Percentiles rank a stretch among this genome's conserved stretches.
These are phyloP conservation scores for Paralvinella palmiformis DNA, from an alignment of 1,140 invertebrate genomes.

Conservation along the genomic window DNA sequence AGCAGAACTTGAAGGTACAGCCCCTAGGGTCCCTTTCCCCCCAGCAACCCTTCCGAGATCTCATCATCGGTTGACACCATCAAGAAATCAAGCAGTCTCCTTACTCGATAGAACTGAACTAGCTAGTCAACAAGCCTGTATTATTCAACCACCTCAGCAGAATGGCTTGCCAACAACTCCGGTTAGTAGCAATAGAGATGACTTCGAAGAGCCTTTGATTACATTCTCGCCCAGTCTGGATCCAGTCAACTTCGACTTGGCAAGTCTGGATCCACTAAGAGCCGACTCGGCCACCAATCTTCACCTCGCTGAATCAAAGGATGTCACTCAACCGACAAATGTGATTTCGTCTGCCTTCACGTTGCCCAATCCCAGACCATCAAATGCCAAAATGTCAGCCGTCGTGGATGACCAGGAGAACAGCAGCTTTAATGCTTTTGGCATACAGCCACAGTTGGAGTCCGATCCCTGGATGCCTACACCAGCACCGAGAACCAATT, in stretches of 20 bases:
- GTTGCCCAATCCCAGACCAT: not conserved
- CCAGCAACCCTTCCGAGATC: not conserved
- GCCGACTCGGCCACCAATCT: not conserved
- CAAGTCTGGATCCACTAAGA: constrained; percentile 1
- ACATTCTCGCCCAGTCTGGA: not conserved
- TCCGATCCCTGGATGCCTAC: not conserved
- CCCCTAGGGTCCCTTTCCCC: too few relatives aligned
- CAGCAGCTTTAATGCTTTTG: not conserved
- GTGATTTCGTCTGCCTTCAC: not conserved
- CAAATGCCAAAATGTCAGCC: not conserved
- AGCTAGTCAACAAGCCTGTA: too few relatives aligned
- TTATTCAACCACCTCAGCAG: too few relatives aligned
- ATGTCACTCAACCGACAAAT: not conserved
- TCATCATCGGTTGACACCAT: too few relatives aligned
- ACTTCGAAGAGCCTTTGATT: not conserved
- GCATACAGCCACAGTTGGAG: not conserved
- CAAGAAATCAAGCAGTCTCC: too few relatives aligned
- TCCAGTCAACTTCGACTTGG: not conserved
- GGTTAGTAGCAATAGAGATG: too few relatives aligned
- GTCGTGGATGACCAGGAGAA: not conserved
- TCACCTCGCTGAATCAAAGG: not conserved
- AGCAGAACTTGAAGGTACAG: too few relatives aligned
- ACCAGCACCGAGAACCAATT: too few relatives aligned
- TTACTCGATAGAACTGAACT: too few relatives aligned
- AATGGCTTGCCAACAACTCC: too few relatives aligned